These are phyloP conservation scores for Pelobates fuscus DNA, from an alignment of 2,113 vertebrate genomes.

Conservation along the genomic window DNA sequence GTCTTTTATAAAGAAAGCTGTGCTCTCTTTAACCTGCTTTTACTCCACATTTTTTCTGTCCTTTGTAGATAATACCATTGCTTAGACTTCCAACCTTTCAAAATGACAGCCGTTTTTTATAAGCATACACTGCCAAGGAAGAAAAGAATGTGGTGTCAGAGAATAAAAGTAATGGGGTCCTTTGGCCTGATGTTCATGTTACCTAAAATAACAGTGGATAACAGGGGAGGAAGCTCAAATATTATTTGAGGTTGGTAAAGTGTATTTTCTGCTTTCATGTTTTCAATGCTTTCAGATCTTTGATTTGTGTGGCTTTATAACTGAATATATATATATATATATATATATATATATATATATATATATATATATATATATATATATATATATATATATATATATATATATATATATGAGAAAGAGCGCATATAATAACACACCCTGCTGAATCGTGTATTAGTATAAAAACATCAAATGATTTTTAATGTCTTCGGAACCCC, in stretches of 20 bases:
- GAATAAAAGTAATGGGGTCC: slow-evolving; percentile 53
- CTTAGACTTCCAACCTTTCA: slow-evolving; percentile 58
- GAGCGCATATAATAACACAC: too few species aligned
- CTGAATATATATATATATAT: slow-evolving; percentile 5
- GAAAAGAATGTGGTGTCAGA: slow-evolving; percentile 60
- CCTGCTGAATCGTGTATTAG: too few species aligned
- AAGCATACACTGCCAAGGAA: slow-evolving; percentile 55
- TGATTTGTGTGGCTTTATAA: slow-evolving; percentile 45
- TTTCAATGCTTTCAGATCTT: slow-evolving; percentile 45
- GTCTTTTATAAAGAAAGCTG: slow-evolving; percentile 52
- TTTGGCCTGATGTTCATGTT: slow-evolving; percentile 55
- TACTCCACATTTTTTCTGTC: slow-evolving; percentile 49
- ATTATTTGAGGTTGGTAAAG: slow-evolving; percentile 56
- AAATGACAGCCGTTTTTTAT: slow-evolving; percentile 60
- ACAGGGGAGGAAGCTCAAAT: slow-evolving; percentile 53
- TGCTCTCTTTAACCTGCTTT: slow-evolving; percentile 44
- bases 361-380: too few species aligned
- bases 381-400: too few species aligned
- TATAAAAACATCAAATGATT: too few species aligned
- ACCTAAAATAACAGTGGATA: slow-evolving; percentile 59
- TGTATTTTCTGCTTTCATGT: slow-evolving; percentile 42
- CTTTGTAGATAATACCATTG: slow-evolving; percentile 57
- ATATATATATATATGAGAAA: too few species aligned
- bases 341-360: neutral
- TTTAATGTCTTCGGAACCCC: too few species aligned